A percentile compares a stretch with the other conserved stretches of the same genome.
These are phyloP conservation scores for Nemurella pictetii DNA, from an alignment of 2,888 invertebrate genomes.

Conservation along the genomic window DNA sequence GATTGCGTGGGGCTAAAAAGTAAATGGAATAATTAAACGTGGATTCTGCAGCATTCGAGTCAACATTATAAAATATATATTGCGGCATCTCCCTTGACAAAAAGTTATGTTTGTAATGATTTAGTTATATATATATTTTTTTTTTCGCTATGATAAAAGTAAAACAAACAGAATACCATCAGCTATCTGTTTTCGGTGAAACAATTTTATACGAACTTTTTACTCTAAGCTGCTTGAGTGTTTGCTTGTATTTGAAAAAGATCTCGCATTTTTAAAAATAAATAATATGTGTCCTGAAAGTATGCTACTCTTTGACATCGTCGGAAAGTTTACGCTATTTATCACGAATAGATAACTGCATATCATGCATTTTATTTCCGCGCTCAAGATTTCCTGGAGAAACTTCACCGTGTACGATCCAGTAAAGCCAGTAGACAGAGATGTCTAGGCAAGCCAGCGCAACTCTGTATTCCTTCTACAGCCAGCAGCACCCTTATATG, in stretches of 20 bases:
- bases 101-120: slow-evolving; percentile 7
- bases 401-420: neutral
- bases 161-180: slow-evolving; percentile 1
- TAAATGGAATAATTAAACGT: slow-evolving; percentile 34
- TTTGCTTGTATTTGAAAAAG: neutral
- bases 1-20: slow-evolving; percentile 32
- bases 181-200: neutral
- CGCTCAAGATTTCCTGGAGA: neutral
- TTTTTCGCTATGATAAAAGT: neutral
- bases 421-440: neutral
- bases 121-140: neutral
- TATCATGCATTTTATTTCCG: neutral
- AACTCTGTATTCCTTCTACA: neutral
- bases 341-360: neutral
- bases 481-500: neutral
- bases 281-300: neutral
- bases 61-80: slow-evolving; percentile 4
- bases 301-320: neutral
- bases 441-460: neutral
- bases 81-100: neutral
- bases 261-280: neutral
- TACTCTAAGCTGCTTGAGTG: neutral
- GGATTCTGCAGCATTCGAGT: neutral
- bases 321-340: neutral
- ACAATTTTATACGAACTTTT: neutral